Base-by-base conservation (phyloP, 2,113 vertebrate species). In the Notothenia coriiceps region DNA sequence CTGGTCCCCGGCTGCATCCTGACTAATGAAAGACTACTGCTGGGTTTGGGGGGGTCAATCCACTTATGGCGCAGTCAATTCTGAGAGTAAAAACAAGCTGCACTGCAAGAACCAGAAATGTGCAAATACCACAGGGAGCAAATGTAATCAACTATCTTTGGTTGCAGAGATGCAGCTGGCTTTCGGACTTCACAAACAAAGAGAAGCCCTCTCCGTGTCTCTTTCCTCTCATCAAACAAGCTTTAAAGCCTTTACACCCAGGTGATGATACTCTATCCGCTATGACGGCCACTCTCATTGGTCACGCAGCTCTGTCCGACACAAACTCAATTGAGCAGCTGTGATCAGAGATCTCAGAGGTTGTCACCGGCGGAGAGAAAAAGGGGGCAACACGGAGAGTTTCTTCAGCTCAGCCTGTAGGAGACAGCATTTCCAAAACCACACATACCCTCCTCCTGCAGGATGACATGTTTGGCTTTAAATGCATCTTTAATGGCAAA, bases 401-500 rank as follows among this genome's bases (percentile, higher is more conserved):
- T 74, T 83, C 29, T 77, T 72, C 17, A 40, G 70, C 84, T 82
- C 57, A 54, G 83, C 73, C 74, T 59, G 59, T 12, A 62, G 70
- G 4, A 69, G 68, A 82, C 87, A 68, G 35, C 51, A n/a, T 76
- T 84, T 66, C 60, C 77, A 76, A 29, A 18, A 29, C 57, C 47
- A 14, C 71, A 83, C 62, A 80, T 72, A 64, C 50, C 77, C 69
- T 75, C 75, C 84, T 79, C 70, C 63, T 15, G 69, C 86, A 79
- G 79, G 90, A 81, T 85, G 74, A 87, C 84, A 89, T 85, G 85
- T 92, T 90, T 86, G 85, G 54, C 84, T 90, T 86, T 88, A 85
- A 93, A 91, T 91, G 75, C 64, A 79, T 87, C 88, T 91, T 91
- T 92, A 86, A 90, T 90, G 79, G 91, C 84, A 90, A 88, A 64